phyloP scores from a whole-genome alignment of 1,140 invertebrate genomes.

The Drosophila elegans region DNA sequence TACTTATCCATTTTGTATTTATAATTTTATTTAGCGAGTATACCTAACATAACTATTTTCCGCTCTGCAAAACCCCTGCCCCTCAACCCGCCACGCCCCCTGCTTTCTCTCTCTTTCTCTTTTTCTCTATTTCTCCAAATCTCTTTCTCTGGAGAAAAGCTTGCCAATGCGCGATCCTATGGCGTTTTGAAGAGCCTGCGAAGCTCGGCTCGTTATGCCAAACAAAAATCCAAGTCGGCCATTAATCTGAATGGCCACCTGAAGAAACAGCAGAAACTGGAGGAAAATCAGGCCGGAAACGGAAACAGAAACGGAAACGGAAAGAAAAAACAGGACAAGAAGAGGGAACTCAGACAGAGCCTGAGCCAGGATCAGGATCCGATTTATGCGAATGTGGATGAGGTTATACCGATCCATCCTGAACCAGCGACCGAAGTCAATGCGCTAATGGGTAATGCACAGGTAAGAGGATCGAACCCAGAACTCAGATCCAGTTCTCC shows the following conservation, averaged over 20 bases:
- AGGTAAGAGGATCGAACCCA: constrained; percentile 55
- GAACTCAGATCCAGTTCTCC: constrained; percentile 27
- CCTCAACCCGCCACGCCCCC: background rate
- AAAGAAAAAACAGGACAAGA: constrained; percentile 13
- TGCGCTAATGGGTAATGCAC: constrained; percentile 74
- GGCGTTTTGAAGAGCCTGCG: constrained; percentile 71
- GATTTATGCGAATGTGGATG: constrained; percentile 66
- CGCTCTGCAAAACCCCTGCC: background rate
- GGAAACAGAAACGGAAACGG: background rate
- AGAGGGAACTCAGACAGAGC: constrained; percentile 30
- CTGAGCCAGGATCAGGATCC: constrained; percentile 40
- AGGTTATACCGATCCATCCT: constrained; percentile 25
- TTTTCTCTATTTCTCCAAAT: constrained; percentile 17
- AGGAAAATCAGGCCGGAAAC: constrained; percentile 15
- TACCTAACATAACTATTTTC: constrained; percentile 6
- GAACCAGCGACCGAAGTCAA: constrained; percentile 44
- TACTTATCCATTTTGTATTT: constrained; percentile 8
- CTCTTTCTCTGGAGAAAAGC: constrained; percentile 49
- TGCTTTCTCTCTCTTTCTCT: constrained; percentile 3
- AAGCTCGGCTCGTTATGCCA: constrained; percentile 68
- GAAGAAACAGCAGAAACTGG: constrained; percentile 63
- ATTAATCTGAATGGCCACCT: constrained; percentile 70
- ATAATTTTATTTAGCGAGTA: constrained; percentile 22
- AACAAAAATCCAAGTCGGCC: constrained; percentile 68
- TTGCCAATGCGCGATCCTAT: constrained; percentile 69